Evolutionary conservation across 2,888 invertebrate genomes (phyloP), one percentile per base, ranked within the genome.

Genomic region (Lepidocyrtinus sp.): DNA sequence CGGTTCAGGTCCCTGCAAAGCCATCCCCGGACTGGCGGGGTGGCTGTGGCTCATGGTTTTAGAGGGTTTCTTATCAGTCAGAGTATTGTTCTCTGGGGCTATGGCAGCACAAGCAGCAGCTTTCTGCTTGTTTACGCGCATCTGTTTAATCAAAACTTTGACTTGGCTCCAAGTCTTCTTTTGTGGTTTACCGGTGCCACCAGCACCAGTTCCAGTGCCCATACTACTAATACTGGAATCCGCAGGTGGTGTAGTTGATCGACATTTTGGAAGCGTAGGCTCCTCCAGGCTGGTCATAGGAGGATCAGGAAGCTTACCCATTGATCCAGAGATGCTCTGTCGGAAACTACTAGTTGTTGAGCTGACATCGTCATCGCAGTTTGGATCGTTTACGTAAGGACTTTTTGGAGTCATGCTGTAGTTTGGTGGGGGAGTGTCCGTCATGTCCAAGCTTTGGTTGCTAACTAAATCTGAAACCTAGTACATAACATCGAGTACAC

Each of bases 401-500:
- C 75, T 75, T 72, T 76, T 82, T 50, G 83, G 85, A 22, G 83
- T 85, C n/a, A 36, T 50, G 50, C 12, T 50, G 70, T 84, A 83
- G 65, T 81, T 82, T n/a, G 85, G n/a, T n/a, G n/a, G n/a, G n/a
- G n/a, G 79, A 21, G 81, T 82, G 74, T 72, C 69, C 65, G 64
- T 24, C 46, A 79, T 19, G 45, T 83, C 82, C 82, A 76, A 72
- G 22, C 79, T 75, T 78, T 80, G 76, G 80, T 80, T 80, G 81
- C 80, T 80, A 81, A 80, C 83, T 80, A 83, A 81, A 70, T 83
- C 83, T 71, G 83, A 83, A 77, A 83, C 81, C 83, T 83, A 71
- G 71, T 12, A 70, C 21, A 71, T 19, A 75, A 65, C 27, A 15
- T 59, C 50, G 59, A 74, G 50, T 26, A 62, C 7, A 22, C 9